These are phyloP conservation scores for Plemyria rubiginata DNA, from an alignment of 2,888 invertebrate genomes.

Conservation along the genomic window DNA sequence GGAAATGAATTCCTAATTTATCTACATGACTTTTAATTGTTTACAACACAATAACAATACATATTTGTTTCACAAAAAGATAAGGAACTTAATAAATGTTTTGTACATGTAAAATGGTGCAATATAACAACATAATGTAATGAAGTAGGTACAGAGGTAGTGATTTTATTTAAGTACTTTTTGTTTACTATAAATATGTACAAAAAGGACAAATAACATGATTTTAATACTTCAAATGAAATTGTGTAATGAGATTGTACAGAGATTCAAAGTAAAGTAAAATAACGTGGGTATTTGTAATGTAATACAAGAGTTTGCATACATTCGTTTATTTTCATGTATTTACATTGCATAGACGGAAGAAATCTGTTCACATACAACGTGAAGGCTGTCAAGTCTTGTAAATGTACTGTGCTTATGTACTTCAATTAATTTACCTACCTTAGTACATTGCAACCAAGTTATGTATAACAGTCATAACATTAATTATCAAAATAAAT, in stretches of 20 bases:
- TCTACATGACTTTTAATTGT: slow-evolving; percentile 20
- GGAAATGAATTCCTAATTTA: slow-evolving; percentile 10
- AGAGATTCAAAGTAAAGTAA: slow-evolving; percentile 30
- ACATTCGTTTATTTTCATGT: slow-evolving; percentile 23
- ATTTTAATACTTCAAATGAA: slow-evolving; percentile 1
- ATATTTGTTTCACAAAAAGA: background rate
- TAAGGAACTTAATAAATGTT: background rate
- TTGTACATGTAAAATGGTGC: background rate
- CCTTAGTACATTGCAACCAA: background rate
- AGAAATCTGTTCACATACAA: slow-evolving; percentile 10
- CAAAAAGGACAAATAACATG: background rate
- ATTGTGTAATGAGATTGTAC: background rate
- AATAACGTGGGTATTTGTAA: slow-evolving; percentile 22
- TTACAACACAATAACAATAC: slow-evolving; percentile 22
- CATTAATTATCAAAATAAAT: background rate
- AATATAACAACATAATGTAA: background rate
- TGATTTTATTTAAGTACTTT: too few relatives aligned
- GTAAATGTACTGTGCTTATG: slow-evolving; percentile 18
- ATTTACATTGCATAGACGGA: slow-evolving; percentile 25
- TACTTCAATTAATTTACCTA: background rate
- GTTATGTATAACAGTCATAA: background rate
- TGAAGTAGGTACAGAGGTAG: too few relatives aligned
- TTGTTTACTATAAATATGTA: background rate
- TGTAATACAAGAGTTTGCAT: slow-evolving; percentile 18
- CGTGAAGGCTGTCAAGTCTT: slow-evolving; percentile 8